Base-by-base conservation (phyloP, 2,113 vertebrate species). In the Vulpes vulpes region DNA sequence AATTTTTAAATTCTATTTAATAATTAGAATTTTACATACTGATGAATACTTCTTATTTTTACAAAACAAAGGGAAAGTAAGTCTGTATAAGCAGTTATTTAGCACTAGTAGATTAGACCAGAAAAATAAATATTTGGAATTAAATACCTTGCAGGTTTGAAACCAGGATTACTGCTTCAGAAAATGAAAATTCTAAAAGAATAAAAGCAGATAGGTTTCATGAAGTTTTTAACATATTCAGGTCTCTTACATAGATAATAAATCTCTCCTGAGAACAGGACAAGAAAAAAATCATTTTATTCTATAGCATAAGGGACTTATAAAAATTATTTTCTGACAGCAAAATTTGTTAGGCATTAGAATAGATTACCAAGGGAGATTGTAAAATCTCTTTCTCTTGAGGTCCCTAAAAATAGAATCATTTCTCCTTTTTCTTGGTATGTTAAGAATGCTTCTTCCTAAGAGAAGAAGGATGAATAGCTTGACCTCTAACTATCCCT, bases 301-400 rank as follows among this genome's bases (percentile, higher is more conserved):
- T 82, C n/a, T 86, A 12, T 43, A 79, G 10, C 65, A 55, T 65
- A 79, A 43, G 15, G 30, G 35, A 95, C 3, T 93, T 96, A 88
- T 23, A 14, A 83, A 91, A 85, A 80, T 51, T 92, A 23, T 81
- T 91, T 97, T 94, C 43, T 92, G n/a, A 86, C 23, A 91, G 67
- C 67, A 91, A 74, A 83, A 83, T 85, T 85, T 92, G 65, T 92
- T 86, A 96, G 86, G 27, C 35, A 74, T 96, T 92, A 90, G 43
- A 88, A 59, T 11, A 83, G 60, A 85, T 92, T 89, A 84, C 22
- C 53, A 88, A 81, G 90, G 27, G 30, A 86, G 20, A 7, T 69
- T 91, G 2, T 94, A 84, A 89, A 83, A 84, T 87, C 2, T 3
- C 20, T 91, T 78, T 35, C 19, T 79, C 15, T 49, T 82, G 30